A percentile compares a stretch with the other conserved stretches of the same genome.
phyloP scores from a whole-genome alignment of 2,113 vertebrate species.

The Sigmodon hispidus region DNA sequence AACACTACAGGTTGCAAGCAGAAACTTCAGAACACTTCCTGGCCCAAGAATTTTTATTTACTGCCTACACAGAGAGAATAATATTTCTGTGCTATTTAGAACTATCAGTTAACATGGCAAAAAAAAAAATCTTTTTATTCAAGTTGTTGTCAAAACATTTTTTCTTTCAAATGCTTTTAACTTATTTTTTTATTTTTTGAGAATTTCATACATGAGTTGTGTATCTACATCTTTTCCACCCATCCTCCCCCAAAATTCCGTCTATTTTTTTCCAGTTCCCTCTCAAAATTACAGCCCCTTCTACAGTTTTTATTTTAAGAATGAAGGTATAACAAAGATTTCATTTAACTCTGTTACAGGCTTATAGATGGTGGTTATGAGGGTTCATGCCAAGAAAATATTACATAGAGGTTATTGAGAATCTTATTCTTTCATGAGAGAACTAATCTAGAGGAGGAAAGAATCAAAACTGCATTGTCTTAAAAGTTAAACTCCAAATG shows the following conservation, averaged over 20 bases:
- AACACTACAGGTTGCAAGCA: background rate
- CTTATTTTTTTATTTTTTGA: background rate
- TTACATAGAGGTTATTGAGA: background rate
- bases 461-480: background rate
- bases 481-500: background rate
- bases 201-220: background rate
- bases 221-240: background rate
- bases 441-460: background rate
- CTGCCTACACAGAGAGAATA: background rate
- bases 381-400: background rate
- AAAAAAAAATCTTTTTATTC: background rate
- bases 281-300: too few species aligned
- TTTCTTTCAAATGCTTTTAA: background rate
- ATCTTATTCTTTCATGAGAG: background rate
- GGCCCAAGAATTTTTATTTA: background rate
- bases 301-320: background rate
- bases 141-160: background rate
- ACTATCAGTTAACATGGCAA: background rate
- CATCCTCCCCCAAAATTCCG: background rate
- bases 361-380: background rate
- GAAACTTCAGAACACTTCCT: background rate
- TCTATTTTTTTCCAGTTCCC: background rate
- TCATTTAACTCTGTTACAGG: background rate
- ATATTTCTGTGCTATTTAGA: background rate
- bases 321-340: background rate